Evolutionary conservation across 2,113 vertebrate species (phyloP).

Genomic region (Cyanoliseus patagonus): DNA sequence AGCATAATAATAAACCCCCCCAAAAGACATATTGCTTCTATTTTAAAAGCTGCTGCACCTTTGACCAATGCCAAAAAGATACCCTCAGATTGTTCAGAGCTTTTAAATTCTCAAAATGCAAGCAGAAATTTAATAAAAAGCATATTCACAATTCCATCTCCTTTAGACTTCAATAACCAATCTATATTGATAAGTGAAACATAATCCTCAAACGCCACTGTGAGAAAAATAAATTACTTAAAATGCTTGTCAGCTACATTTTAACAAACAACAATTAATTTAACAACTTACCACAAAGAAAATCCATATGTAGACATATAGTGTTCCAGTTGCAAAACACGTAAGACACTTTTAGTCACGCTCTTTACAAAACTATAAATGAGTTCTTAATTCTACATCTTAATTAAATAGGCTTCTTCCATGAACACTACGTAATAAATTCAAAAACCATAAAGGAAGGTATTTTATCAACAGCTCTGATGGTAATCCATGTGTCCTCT

Average conservation of each 20-base stretch:
- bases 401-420: conserved; percentile 20
- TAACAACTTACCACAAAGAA: conserved; percentile 49
- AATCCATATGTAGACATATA: background rate
- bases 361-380: conserved; percentile 6
- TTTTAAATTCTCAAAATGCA: conserved; percentile 8
- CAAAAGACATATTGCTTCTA: background rate
- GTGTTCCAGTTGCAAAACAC: conserved; percentile 3
- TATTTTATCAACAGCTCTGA: background rate
- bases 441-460: background rate
- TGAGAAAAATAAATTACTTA: conserved; percentile 13
- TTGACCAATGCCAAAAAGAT: background rate
- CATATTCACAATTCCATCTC: background rate
- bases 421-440: rapidly evolving
- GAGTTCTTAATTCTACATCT: conserved; percentile 25
- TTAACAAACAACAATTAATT: conserved; percentile 60
- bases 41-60: background rate
- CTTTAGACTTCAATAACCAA: conserved; percentile 7
- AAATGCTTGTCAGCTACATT: background rate
- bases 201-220: background rate
- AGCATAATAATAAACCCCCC: background rate
- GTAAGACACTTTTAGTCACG: background rate
- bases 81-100: background rate
- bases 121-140: conserved; percentile 4
- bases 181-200: conserved; percentile 14
- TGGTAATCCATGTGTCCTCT: background rate